Conservation (phyloP, 2,888 invertebrate species). For the Apotomis betuletana region DNA sequence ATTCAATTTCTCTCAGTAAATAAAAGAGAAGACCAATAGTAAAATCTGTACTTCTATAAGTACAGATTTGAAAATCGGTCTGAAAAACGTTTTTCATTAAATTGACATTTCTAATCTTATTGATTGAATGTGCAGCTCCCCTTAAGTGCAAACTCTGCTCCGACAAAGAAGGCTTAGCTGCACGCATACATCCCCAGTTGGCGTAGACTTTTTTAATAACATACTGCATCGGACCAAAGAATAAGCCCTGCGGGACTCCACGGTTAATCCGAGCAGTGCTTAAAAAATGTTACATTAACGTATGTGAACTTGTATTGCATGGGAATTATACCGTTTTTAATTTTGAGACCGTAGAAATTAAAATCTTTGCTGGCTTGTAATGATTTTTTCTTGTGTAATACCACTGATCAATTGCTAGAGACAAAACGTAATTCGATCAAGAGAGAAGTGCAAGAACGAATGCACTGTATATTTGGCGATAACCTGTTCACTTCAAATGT, state of each 20-base stretch:
- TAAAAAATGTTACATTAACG: constrained; percentile 5
- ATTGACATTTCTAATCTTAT: not conserved
- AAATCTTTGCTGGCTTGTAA: not conserved
- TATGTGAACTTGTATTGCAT: not conserved
- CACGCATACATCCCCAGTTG: not conserved
- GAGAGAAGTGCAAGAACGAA: not conserved
- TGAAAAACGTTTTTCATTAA: too few species aligned
- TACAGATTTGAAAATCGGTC: too few species aligned
- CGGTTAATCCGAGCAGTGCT: constrained; percentile 11
- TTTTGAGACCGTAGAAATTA: not conserved
- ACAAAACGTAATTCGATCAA: not conserved
- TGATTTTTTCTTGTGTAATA: not conserved
- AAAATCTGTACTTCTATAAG: too few species aligned
- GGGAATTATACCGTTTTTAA: not conserved
- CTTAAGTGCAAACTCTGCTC: not conserved
- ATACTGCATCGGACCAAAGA: constrained; percentile 12
- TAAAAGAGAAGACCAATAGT: too few species aligned
- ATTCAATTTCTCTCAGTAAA: too few species aligned
- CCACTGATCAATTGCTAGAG: not conserved
- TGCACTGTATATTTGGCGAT: too few species aligned
- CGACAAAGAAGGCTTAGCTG: not conserved
- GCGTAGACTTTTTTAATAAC: constrained; percentile 30
- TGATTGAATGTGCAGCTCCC: not conserved
- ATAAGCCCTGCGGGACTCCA: constrained; percentile 23
- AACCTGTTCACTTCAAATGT: too few species aligned